A percentile compares a stretch with the other conserved stretches of the same genome.
Conservation (phyloP, 2,888 invertebrate species). For the Polyommatus iphigenia region DNA sequence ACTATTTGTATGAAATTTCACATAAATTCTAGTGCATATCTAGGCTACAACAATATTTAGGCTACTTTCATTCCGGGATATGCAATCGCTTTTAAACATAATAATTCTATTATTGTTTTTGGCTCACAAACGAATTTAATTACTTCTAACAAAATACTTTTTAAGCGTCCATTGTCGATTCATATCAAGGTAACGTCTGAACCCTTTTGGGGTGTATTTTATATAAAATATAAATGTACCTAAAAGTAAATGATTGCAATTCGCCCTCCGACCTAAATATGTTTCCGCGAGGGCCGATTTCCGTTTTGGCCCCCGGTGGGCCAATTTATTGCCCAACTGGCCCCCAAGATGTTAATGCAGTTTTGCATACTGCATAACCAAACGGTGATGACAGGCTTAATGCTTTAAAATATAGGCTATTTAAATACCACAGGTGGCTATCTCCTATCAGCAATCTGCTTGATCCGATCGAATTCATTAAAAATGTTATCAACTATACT, state of each 20-base stretch:
- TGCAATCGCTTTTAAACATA: no score
- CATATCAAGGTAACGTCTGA: not conserved
- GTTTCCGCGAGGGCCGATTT: not conserved
- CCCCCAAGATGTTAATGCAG: slow-evolving; percentile 13
- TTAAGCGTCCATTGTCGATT: not conserved
- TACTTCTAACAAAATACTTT: not conserved
- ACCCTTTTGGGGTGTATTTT: not conserved
- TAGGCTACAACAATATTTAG: no score
- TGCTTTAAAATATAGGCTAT: not conserved
- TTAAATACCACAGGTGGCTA: not conserved
- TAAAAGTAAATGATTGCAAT: slow-evolving; percentile 4
- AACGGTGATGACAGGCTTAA: not conserved
- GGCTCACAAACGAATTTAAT: no score
- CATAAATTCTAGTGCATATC: no score
- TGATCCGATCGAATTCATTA: no score
- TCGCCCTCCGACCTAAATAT: slow-evolving; percentile 15
- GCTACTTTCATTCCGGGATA: no score
- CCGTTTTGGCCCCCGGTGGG: not conserved
- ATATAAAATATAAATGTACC: not conserved
- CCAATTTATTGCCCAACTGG: slow-evolving; percentile 24
- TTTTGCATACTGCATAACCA: slow-evolving; percentile 7
- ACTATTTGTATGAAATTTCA: no score
- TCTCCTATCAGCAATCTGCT: not conserved
- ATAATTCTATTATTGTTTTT: no score
- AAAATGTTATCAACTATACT: no score